phyloP scores from a whole-genome alignment of 2,113 vertebrate species.

The Rhabdornis inornatus region DNA sequence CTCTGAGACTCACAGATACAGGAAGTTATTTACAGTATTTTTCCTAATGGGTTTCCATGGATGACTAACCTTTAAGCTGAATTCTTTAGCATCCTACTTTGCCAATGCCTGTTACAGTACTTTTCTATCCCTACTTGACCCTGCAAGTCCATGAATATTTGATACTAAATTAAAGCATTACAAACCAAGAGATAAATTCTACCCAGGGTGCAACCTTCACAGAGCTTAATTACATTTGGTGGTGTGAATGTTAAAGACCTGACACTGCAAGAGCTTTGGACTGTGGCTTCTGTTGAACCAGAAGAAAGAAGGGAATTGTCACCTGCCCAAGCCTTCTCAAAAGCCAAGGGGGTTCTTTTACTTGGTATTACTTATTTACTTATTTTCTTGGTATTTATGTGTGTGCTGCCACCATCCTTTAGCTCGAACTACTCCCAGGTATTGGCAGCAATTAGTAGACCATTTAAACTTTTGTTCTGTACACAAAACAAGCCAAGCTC shows the following conservation, averaged over 20 bases:
- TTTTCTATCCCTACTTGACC: slow-evolving; percentile 40
- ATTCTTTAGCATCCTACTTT: not conserved
- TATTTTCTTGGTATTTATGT: not conserved
- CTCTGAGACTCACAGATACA: not conserved
- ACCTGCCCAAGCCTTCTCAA: not conserved
- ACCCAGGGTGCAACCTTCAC: not conserved
- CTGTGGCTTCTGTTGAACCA: not conserved
- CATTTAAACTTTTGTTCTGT: not conserved
- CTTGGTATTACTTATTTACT: not conserved
- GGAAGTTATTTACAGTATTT: not conserved
- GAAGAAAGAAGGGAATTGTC: not conserved
- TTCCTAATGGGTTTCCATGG: slow-evolving; percentile 3
- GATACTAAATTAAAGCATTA: slow-evolving; percentile 31
- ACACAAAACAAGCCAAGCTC: not conserved
- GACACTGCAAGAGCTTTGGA: not conserved
- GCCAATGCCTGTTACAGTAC: not conserved
- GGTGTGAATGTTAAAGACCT: not conserved
- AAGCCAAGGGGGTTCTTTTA: not conserved
- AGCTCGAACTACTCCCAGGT: not conserved
- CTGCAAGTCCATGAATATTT: slow-evolving; percentile 10
- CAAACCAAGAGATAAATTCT: slow-evolving; percentile 9
- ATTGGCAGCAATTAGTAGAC: not conserved
- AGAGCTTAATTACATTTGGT: not conserved
- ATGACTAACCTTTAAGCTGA: slow-evolving; percentile 12
- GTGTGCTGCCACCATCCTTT: not conserved